Percentiles rank a stretch among this genome's conserved stretches.
Conservation (phyloP, 2,113 vertebrate genomes). For the Ameiurus melas region DNA sequence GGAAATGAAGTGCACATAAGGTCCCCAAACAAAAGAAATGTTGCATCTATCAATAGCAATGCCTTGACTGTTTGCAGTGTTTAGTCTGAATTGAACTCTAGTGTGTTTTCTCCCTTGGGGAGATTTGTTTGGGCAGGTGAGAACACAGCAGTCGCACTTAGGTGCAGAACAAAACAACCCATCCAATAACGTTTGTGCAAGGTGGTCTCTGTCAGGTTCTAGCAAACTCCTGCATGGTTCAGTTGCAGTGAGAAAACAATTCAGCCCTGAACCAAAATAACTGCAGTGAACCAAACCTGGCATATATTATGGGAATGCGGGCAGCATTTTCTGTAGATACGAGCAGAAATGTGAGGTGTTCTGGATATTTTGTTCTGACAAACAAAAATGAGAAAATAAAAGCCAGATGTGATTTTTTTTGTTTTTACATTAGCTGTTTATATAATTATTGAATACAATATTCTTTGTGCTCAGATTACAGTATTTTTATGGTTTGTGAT, state of each 20-base stretch:
- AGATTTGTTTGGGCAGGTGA: conserved; percentile 8
- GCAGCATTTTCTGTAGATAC: background rate
- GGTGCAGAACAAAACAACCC: background rate
- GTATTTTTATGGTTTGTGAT: background rate
- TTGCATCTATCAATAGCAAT: background rate
- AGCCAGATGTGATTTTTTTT: background rate
- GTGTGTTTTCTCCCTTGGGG: background rate
- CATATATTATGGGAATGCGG: background rate
- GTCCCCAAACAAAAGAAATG: background rate
- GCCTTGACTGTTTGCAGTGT: background rate
- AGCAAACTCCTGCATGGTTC: background rate
- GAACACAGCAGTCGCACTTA: background rate
- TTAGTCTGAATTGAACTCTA: background rate
- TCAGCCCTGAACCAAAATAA: background rate
- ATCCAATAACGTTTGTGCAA: background rate
- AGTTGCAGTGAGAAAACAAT: background rate
- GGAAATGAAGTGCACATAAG: background rate
- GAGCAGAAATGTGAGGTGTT: background rate
- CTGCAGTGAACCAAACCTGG: background rate
- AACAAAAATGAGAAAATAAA: background rate
- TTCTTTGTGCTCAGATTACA: background rate
- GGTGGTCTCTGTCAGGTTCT: background rate
- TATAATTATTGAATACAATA: background rate
- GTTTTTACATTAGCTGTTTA: background rate
- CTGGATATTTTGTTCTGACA: background rate